Evolutionary conservation across 2,113 vertebrate species (phyloP), one percentile per base, ranked within the genome.

Genomic region (Eretmochelys imbricata): DNA sequence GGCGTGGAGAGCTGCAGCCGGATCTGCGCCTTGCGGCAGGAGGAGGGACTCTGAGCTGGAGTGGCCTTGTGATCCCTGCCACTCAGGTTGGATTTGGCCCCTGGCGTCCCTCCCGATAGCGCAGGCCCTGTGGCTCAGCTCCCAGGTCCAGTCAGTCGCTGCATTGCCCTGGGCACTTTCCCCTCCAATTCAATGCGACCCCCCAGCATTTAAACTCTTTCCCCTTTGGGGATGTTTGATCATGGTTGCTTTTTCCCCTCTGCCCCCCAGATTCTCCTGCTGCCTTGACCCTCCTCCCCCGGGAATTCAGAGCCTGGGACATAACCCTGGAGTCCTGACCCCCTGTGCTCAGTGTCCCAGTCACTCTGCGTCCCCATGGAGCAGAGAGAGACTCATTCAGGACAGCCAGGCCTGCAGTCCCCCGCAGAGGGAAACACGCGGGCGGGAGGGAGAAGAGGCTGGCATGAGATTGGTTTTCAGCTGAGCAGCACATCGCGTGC

Each of bases 391-490:
- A 46, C 95, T 94, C 95, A 96, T 97, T 97, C 97, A 96, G 93
- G 82, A 59, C 90, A 95, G 94, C 97, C 96, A 91, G 93, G 90
- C 65, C 35, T n/a, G 50, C 91, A 93, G 90, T 93, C 89, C 82
- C 55, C 82, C 3, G 51, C 80, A 85, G 93, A 82, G 93, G 87
- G 88, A 83, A 78, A 84, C 89, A 80, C 91, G 82, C 90, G 89
- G 82, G 50, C 62, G 50, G 78, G 29, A 69, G 54, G 96, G 88
- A 92, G 76, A 86, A 48, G 81, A 87, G 51, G 84, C 93, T 80
- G 89, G 65, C 57, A 79, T 0, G 2, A 95, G 97, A 94, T 98
- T 95, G 95, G 94, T 97, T 98, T 98, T 98, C 98, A 97, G 86
- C 87, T 1, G 88, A 97, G 95, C 95, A 96, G 97, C 97, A 97